These are phyloP conservation scores for Acropora yongei DNA, from an alignment of 64 coral and sea anemone species.

Conservation along the genomic window DNA sequence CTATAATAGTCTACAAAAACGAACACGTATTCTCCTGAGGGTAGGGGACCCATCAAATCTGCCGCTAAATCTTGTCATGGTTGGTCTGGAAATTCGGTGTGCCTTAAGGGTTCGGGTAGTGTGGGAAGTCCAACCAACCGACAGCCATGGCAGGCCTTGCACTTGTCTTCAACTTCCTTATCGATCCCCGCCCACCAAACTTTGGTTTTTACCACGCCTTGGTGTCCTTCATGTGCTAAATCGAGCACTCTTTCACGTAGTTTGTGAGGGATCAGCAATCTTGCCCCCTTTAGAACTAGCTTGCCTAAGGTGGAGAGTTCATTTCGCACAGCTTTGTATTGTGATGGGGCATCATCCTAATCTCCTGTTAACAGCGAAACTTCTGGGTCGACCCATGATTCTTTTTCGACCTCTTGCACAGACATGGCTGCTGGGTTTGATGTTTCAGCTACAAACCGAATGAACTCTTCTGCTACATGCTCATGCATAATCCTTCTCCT, in stretches of 20 bases:
- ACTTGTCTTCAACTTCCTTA: too few relatives aligned
- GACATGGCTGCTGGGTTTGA: constrained; percentile 4
- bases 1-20: constrained; percentile 50
- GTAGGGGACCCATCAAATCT: constrained; percentile 45
- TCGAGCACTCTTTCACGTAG: too few relatives aligned
- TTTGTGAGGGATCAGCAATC: neutral
- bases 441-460: constrained; percentile 36
- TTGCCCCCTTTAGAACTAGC: constrained; percentile 21
- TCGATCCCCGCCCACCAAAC: too few relatives aligned
- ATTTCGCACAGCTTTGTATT: constrained; percentile 42
- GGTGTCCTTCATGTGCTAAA: too few relatives aligned
- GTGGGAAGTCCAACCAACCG: constrained; percentile 33
- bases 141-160: constrained; percentile 5
- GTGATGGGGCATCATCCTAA: constrained; percentile 12
- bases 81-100: constrained; percentile 45
- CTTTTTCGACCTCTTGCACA: constrained; percentile 23
- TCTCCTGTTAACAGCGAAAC: constrained; percentile 21
- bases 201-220: too few relatives aligned
- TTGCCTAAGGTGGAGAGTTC: constrained; percentile 41
- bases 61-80: constrained; percentile 57
- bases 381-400: constrained; percentile 24
- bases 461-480: too few relatives aligned
- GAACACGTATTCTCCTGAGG: constrained; percentile 44
- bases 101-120: constrained; percentile 40
- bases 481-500: too few relatives aligned